Evolutionary conservation across 2,113 vertebrate species (phyloP), one percentile per base, ranked within the genome.

Genomic region (Tinamus guttatus): DNA sequence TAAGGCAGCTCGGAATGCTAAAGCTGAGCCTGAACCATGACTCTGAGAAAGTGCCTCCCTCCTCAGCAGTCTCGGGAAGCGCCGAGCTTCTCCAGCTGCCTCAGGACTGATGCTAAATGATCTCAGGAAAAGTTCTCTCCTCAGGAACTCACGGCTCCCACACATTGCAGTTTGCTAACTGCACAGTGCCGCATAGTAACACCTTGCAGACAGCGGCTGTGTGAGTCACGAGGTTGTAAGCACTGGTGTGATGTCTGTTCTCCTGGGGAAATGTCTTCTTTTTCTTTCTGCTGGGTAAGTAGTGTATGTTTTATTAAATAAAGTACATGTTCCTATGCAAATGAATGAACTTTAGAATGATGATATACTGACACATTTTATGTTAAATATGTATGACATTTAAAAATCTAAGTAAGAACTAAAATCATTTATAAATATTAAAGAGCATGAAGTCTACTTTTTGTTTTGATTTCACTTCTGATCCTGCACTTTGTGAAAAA

Each of bases 401-500:
- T 79, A 79, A 88, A 96, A 92, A 75, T 24, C 67, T 40, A 65
- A 56, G 84, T 54, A 82, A 87, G 90, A 93, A 40, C 34, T 34
- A 86, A 78, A 93, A 40, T 68, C 20, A 9, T 41, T 68, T 73
- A 92, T 90, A 78, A 97, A 94, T 96, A 96, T 86, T 93, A 92
- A 86, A 88, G 38, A 94, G 74, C n/a, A 12, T 11, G 2, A 75
- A 92, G 80, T 94, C 93, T 90, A 60, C 73, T 79, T 95, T 86
- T 79, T 91, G 92, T 85, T 97, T 95, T 92, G 80, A 49, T 85
- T 81, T 82, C 71, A 69, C 56, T 96, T 96, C 95, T 90, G 80
- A 94, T 95, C 82, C n/a, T 81, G 76, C 38, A 56, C 90, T 93
- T 73, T 58, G 88, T 40, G 68, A 93, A 96, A 87, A 94, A 83